Conservation (phyloP, 1,140 invertebrate species). For the Achatina immaculata region DNA sequence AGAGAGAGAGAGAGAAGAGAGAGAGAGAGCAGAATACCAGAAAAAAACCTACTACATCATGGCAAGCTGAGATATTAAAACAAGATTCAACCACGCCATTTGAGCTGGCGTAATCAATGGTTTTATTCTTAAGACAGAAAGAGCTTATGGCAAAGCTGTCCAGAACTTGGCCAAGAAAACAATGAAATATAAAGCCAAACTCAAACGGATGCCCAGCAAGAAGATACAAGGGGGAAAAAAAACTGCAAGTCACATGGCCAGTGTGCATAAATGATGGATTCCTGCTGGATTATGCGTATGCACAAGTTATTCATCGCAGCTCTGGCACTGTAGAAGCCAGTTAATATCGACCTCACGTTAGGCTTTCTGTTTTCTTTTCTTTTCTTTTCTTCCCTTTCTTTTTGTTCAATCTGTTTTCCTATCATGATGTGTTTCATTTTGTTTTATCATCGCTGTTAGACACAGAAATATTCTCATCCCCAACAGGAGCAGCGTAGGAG, state of each 20-base stretch:
- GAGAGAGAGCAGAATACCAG: neutral
- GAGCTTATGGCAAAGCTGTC: too few relatives aligned
- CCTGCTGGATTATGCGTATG: constrained; percentile 1
- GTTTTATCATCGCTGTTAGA: too few relatives aligned
- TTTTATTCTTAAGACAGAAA: too few relatives aligned
- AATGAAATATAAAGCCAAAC: neutral
- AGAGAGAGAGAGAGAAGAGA: neutral
- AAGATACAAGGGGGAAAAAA: too few relatives aligned
- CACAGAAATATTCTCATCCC: too few relatives aligned
- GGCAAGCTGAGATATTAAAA: too few relatives aligned
- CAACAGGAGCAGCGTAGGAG: too few relatives aligned
- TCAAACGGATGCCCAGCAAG: neutral
- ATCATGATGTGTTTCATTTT: neutral
- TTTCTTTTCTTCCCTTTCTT: neutral
- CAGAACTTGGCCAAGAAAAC: too few relatives aligned
- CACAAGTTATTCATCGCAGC: neutral
- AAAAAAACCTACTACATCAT: too few relatives aligned
- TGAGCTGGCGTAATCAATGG: too few relatives aligned
- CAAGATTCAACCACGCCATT: too few relatives aligned
- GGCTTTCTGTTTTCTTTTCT: neutral
- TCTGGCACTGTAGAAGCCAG: neutral
- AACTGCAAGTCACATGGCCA: too few relatives aligned
- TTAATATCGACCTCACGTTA: neutral
- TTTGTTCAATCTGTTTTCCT: neutral
- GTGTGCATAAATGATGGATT: constrained; percentile 1